Evolutionary conservation across 2,888 invertebrate species (phyloP), one percentile per base, ranked within the genome.

Genomic region (Cataglyphis livida): DNA sequence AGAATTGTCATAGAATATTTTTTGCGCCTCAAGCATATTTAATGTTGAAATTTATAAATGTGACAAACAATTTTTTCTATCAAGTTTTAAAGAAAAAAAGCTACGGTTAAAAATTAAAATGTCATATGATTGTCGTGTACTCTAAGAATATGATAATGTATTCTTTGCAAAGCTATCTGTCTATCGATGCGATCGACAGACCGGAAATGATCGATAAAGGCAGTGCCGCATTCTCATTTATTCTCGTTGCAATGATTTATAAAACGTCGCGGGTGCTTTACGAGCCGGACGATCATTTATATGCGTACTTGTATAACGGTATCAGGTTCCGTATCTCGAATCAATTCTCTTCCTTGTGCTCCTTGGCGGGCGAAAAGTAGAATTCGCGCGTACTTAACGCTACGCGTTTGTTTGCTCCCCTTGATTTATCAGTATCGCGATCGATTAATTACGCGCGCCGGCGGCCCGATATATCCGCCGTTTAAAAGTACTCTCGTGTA

Each of bases 391-490:
- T 75, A 79, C 7, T 81, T 76, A 75, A 81, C 75, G n/a, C n/a
- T 35, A 51, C 51, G 21, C 38, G n/a, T 28, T 4, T 38, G 64
- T 64, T 54, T 21, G 78, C 35, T 5, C 44, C n/a, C 9, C 35
- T 79, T 79, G 59, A 79, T 79, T 79, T 79, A 79, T 79, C 54
- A 66, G 41, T 6, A 3, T 41, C 32, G 71, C 32, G 71, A 18
- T 32, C 78, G 35, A 70, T 79, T 79, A 79, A 79, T 68, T 70
- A 70, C 21, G 18, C 32, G 18, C 32, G n/a, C 21, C 28, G 68
- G 32, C 64, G 64, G 4, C 12, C 44, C 57, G 44, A 68, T 28
- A 68, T 68, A 68, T 32, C 18, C 21, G 68, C 76, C 66, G 25
- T 76, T 62, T 32, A 64, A 57, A 54, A 25, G 7, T 70, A 59